A percentile compares a stretch with the other conserved stretches of the same genome.
Evolutionary conservation across 2,797 vertebrate species (phyloP).

Genomic region (Eleutherodactylus coqui): DNA sequence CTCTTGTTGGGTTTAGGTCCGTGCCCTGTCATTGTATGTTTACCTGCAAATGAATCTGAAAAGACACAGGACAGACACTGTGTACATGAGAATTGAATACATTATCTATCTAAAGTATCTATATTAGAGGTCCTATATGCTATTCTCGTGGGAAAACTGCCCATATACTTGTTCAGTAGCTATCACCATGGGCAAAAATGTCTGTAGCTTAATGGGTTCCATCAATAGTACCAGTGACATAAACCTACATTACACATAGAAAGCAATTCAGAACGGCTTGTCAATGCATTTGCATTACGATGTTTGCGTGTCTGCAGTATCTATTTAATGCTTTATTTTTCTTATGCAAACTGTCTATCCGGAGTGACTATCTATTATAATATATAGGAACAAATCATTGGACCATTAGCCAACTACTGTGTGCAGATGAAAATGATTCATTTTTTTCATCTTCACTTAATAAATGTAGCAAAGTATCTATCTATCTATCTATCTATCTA

Average conservation of each 20-base stretch:
- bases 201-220: constrained; percentile 76
- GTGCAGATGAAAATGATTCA: not conserved
- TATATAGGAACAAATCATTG: constrained; percentile 13
- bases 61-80: constrained; percentile 81
- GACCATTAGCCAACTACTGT: not conserved
- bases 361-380: constrained; percentile 53
- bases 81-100: constrained; percentile 81
- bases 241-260: constrained; percentile 64
- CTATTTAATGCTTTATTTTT: constrained; percentile 74
- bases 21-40: constrained; percentile 83
- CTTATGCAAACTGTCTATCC: constrained; percentile 77
- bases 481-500: constrained; percentile 14
- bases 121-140: constrained; percentile 72
- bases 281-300: constrained; percentile 44
- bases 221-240: constrained; percentile 66
- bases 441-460: not conserved
- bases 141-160: constrained; percentile 76
- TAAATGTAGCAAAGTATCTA: not conserved
- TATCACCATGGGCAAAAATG: constrained; percentile 80
- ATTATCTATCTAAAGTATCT: constrained; percentile 70
- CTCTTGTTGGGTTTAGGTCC: constrained; percentile 83
- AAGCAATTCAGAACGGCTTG: constrained; percentile 29
- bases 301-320: constrained; percentile 68
- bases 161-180: constrained; percentile 73
- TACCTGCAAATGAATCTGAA: constrained; percentile 92